Conservation (phyloP, 1,140 invertebrate species). For the Drosophila takahashii region DNA sequence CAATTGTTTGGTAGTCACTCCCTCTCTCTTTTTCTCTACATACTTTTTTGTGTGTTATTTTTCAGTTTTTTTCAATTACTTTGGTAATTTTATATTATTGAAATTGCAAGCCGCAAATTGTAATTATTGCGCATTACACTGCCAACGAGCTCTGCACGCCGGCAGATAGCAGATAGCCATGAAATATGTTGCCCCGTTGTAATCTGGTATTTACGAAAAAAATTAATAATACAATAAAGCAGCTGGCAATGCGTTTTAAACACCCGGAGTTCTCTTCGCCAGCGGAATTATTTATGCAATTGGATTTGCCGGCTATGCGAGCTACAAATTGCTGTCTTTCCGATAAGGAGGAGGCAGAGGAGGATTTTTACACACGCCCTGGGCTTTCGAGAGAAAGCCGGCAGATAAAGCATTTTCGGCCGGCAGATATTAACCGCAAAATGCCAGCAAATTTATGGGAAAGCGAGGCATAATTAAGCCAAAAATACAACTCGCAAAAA, state of each 20-base stretch:
- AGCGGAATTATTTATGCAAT: conserved; percentile 74
- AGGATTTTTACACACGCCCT: conserved; percentile 49
- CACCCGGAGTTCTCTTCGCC: conserved; percentile 19
- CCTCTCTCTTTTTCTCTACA: not conserved
- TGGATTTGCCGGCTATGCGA: conserved; percentile 59
- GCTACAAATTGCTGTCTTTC: conserved; percentile 66
- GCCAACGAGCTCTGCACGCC: conserved; percentile 23
- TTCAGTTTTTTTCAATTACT: conserved; percentile 67
- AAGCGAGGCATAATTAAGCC: conserved; percentile 67
- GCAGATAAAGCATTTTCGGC: conserved; percentile 38
- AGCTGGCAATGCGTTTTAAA: conserved; percentile 50
- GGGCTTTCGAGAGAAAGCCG: conserved; percentile 23
- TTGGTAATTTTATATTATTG: conserved; percentile 84
- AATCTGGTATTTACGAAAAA: conserved; percentile 77
- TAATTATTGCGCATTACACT: conserved; percentile 72
- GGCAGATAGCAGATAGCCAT: conserved; percentile 32
- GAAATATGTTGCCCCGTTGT: conserved; percentile 74
- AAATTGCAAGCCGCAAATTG: conserved; percentile 80
- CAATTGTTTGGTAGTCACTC: conserved; percentile 39
- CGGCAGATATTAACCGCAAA: conserved; percentile 66
- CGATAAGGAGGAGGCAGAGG: conserved; percentile 63
- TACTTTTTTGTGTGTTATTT: conserved; percentile 15
- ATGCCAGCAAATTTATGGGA: conserved; percentile 63
- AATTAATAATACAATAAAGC: conserved; percentile 72
- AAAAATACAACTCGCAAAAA: conserved; percentile 54